Evolutionary conservation across 2,797 vertebrate genomes (phyloP).

Genomic region (Aphelocoma californica): DNA sequence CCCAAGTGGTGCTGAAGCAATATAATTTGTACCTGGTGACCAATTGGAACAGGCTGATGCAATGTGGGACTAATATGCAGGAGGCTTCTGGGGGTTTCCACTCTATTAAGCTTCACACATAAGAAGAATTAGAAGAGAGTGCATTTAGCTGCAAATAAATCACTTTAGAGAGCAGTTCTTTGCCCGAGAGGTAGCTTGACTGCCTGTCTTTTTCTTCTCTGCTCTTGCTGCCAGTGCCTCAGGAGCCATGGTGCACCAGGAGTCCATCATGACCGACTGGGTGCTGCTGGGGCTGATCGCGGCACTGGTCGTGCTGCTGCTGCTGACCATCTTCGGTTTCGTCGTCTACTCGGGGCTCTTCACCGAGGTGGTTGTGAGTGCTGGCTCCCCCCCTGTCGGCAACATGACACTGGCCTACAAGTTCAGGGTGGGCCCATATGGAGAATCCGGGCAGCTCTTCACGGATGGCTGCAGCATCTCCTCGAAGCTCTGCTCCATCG

Average conservation of each 20-base stretch:
- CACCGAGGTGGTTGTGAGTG: constrained; percentile 80
- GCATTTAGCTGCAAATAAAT: not conserved
- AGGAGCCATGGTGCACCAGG: constrained; percentile 20
- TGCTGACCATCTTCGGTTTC: constrained; percentile 78
- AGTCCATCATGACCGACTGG: constrained; percentile 83
- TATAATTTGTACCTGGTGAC: constrained; percentile 2
- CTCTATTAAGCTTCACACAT: not conserved
- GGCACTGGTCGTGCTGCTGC: constrained; percentile 75
- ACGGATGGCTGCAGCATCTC: constrained; percentile 85
- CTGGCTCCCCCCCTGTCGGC: constrained; percentile 84
- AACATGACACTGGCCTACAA: constrained; percentile 90
- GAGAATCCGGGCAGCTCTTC: constrained; percentile 81
- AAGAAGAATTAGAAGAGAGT: not conserved
- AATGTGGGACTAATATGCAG: not conserved
- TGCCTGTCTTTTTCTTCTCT: not conserved
- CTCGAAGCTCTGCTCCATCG: constrained; percentile 85
- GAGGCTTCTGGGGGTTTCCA: not conserved
- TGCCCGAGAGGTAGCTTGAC: not conserved
- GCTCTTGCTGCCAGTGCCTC: constrained; percentile 31
- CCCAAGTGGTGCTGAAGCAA: not conserved
- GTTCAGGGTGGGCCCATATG: constrained; percentile 83
- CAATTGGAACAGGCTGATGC: constrained; percentile 39
- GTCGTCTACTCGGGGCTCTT: constrained; percentile 85
- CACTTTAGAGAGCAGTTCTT: not conserved
- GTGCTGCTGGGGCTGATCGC: constrained; percentile 77